Base-by-base conservation (phyloP, 2,797 vertebrate species). In the Smutsia gigantea region DNA sequence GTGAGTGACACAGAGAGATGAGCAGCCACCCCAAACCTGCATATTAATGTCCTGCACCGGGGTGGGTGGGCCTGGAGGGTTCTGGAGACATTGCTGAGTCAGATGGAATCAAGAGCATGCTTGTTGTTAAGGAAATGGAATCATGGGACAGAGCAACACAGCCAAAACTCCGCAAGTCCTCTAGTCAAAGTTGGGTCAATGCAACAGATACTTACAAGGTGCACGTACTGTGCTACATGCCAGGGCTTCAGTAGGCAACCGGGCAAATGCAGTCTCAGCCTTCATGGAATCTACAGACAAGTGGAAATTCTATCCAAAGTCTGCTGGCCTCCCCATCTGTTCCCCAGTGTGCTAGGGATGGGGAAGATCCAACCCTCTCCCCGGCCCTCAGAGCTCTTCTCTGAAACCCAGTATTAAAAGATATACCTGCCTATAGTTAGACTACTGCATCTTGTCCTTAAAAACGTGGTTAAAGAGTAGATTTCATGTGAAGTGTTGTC, bases 1-100 rank as follows among this genome's bases (percentile, higher is more conserved):
- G 99, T 99, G 98, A 99, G 98, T 97, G 84, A 10, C n/a, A 10
- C 25, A 23, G 27, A 19, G 46, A 29, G n/a, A 12, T 2, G 5
- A 29, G 34, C 29, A 11, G 29, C 23, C 2, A 0, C 12, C 77
- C 51, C 69, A 9, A 8, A 4, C 37, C 51, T 51, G 18, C 3
- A 0, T 12, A 0, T 0, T 25, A 72, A 12, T 11, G 61, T 23
- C 34, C 8, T 0, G 21, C n/a, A 37, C 0, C 31, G 69, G 55
- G 29, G 57, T 29, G 13, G 18, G 5, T 7, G 55, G 81, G 37
- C 51, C 37, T 4, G 1, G 3, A 49, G 81, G 61, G n/a, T 17
- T 75, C 77, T 49, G 9, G 59, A 71, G 71, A 72, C 31, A 2
- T 1, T n/a, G 4, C 63, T 0, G 19, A 83, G 37, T 39, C n/a